Percentiles rank a stretch among this genome's conserved stretches.
phyloP scores from a whole-genome alignment of 2,888 invertebrate species.

The Lasius platythorax region DNA sequence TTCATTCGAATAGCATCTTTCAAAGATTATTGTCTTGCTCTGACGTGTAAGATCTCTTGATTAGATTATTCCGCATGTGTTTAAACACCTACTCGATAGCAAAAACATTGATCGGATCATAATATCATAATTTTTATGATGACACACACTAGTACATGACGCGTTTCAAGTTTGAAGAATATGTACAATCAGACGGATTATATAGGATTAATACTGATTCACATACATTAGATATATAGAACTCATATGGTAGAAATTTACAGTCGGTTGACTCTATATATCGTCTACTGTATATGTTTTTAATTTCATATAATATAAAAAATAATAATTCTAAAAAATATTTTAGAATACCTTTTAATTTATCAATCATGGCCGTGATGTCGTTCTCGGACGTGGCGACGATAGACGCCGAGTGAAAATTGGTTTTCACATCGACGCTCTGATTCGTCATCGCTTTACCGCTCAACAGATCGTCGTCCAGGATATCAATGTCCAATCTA shows the following conservation, averaged over 20 bases:
- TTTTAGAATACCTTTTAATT: constrained; percentile 81
- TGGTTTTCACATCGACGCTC: constrained; percentile 74
- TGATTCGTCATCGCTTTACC: constrained; percentile 58
- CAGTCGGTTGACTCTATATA: constrained; percentile 26
- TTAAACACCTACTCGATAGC: constrained; percentile 48
- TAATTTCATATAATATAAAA: constrained; percentile 30
- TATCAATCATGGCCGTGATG: constrained; percentile 83
- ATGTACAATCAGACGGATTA: constrained; percentile 46
- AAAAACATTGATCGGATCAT: constrained; percentile 22
- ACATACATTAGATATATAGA: constrained; percentile 45
- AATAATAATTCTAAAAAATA: constrained; percentile 3
- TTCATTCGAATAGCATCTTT: constrained; percentile 45
- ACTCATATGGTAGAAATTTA: constrained; percentile 13
- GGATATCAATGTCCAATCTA: constrained; percentile 77
- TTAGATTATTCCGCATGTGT: neutral
- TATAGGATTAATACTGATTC: constrained; percentile 42
- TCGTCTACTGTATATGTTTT: constrained; percentile 32
- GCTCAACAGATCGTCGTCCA: constrained; percentile 80
- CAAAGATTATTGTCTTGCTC: constrained; percentile 14
- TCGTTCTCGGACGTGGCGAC: constrained; percentile 82
- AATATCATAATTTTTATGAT: constrained; percentile 43
- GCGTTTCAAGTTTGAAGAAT: constrained; percentile 30
- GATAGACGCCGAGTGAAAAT: constrained; percentile 76
- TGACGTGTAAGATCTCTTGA: neutral
- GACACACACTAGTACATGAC: constrained; percentile 34